These are phyloP conservation scores for Darevskia mixta DNA, from an alignment of 2,797 vertebrate species.

Conservation along the genomic window DNA sequence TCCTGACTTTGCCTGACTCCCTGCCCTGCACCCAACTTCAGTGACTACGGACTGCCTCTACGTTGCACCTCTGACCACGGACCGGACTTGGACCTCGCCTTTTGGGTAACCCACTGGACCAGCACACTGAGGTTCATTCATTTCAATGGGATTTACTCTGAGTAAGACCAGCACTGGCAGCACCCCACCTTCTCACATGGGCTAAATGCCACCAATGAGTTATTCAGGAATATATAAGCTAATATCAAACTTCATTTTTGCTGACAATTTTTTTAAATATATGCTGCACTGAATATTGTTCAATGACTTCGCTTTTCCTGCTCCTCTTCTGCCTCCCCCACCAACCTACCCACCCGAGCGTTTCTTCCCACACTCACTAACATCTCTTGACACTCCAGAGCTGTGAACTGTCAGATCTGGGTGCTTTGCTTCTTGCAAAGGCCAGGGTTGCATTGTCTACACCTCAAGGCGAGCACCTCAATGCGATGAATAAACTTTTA, in stretches of 20 bases:
- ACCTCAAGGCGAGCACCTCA: background rate
- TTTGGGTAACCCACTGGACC: no score
- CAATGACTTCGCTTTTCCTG: background rate
- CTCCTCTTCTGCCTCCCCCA: accelerated
- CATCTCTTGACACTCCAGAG: background rate
- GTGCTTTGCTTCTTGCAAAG: background rate
- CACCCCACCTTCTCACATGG: background rate
- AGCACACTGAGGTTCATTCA: no score
- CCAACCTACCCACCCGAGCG: no score
- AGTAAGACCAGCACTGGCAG: background rate
- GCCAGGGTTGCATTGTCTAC: background rate
- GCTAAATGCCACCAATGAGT: background rate
- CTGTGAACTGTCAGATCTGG: accelerated
- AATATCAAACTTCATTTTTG: background rate
- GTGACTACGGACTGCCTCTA: no score
- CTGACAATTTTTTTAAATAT: background rate
- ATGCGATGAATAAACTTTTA: background rate
- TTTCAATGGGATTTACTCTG: no score
- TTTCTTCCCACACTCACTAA: accelerated
- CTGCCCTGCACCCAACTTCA: no score
- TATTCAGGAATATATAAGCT: no score
- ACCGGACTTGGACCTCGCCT: no score
- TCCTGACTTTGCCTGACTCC: no score
- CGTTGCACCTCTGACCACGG: no score
- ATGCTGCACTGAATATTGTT: background rate